Evolutionary conservation across 2,113 vertebrate genomes (phyloP).

Genomic region (Scytalopus superciliaris): DNA sequence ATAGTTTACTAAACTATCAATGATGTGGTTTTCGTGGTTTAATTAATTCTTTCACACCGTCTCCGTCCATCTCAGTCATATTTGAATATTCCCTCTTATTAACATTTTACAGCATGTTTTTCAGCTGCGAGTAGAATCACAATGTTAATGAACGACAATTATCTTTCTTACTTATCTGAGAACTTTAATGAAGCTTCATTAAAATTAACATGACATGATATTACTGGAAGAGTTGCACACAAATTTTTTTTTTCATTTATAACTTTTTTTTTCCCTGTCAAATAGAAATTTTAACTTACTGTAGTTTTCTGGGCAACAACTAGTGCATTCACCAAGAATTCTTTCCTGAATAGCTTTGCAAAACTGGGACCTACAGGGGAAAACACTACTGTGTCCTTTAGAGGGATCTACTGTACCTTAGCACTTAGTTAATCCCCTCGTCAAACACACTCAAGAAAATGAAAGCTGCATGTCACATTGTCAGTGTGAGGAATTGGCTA

Average conservation of each 20-base stretch:
- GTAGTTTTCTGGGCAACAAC: slow-evolving; percentile 3
- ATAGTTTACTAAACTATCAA: background rate
- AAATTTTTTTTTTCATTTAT: background rate
- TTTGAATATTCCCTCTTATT: slow-evolving; percentile 44
- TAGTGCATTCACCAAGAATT: background rate
- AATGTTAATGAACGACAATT: slow-evolving; percentile 48
- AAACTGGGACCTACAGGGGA: background rate
- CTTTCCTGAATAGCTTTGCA: slow-evolving; percentile 15
- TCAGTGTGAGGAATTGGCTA: slow-evolving; percentile 16
- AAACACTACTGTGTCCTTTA: slow-evolving; percentile 28
- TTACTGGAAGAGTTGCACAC: slow-evolving; percentile 7
- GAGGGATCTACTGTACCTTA: slow-evolving; percentile 20
- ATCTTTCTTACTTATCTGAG: slow-evolving; percentile 43
- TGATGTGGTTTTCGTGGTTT: background rate
- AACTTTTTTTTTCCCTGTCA: background rate
- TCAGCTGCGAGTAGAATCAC: slow-evolving; percentile 36
- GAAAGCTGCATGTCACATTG: slow-evolving; percentile 25
- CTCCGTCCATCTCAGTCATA: background rate
- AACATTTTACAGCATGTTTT: slow-evolving; percentile 53
- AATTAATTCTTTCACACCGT: slow-evolving; percentile 36
- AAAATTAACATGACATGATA: slow-evolving; percentile 35
- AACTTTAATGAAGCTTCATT: slow-evolving; percentile 54
- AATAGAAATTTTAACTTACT: slow-evolving; percentile 6
- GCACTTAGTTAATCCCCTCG: slow-evolving; percentile 61
- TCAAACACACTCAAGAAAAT: slow-evolving; percentile 52